Conservation (phyloP, 2,888 invertebrate species). For the Idaea straminata region DNA sequence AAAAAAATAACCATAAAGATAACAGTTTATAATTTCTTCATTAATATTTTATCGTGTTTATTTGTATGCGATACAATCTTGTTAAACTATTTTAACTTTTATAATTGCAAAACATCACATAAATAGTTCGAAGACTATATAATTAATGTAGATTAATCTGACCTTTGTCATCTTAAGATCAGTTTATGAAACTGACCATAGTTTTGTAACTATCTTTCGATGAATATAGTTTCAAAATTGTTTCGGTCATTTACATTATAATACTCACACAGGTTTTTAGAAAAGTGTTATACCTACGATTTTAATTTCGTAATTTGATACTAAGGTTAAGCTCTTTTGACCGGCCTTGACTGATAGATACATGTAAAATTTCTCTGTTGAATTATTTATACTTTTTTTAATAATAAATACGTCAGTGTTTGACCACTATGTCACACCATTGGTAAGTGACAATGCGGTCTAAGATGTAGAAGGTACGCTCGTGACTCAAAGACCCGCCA, state of each 20-base stretch:
- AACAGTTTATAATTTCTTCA: background rate
- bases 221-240: slow-evolving; percentile 41
- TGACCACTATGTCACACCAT: no score
- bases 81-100: slow-evolving; percentile 15
- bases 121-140: slow-evolving; percentile 23
- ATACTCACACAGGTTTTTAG: slow-evolving; percentile 34
- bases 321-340: slow-evolving; percentile 16
- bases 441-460: no score
- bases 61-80: slow-evolving; percentile 14
- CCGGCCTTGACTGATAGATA: background rate
- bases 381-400: background rate
- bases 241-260: slow-evolving; percentile 46
- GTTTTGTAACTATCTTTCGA: slow-evolving; percentile 40
- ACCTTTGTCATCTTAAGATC: slow-evolving; percentile 26
- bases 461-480: no score
- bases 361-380: background rate
- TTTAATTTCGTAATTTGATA: slow-evolving; percentile 37
- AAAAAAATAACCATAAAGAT: background rate
- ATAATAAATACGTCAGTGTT: background rate
- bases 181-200: slow-evolving; percentile 32
- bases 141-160: slow-evolving; percentile 22
- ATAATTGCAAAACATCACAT: slow-evolving; percentile 17
- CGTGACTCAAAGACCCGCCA: no score
- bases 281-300: slow-evolving; percentile 29
- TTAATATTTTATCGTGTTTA: background rate